Evolutionary conservation across 2,797 vertebrate genomes (phyloP), one percentile per base, ranked within the genome.

Genomic region (Gobio occitaniae): DNA sequence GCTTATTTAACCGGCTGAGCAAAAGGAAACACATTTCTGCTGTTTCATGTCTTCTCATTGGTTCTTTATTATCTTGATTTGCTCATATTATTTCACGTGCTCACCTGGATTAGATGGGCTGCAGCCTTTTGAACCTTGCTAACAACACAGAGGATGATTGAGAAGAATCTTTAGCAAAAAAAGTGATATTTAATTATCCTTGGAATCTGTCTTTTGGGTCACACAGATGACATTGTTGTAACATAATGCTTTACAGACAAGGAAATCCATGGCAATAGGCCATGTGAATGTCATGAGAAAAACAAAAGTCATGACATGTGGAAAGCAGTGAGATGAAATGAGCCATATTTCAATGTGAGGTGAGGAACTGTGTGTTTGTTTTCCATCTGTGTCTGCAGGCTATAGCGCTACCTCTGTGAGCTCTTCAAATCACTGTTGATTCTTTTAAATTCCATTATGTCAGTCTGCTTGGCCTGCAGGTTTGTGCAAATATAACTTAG

Each of bases 381-480:
- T 84, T 84, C 19, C 38, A 70, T 21, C 52, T 9, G 38, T 78
- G 52, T 70, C 83, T 78, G 65, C 52, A 78, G 83, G 83, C 83
- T 71, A 84, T 71, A 19, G 29, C 29, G 12, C 38, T 52, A 84
- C 65, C 75, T 84, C 66, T 84, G 66, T 70, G 66, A 69, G 75
- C 65, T 78, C 65, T 70, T 71, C 25, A 84, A 84, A 78, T 84
- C 83, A 78, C 75, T 36, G 75, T 78, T 70, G 75, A 78, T 84
- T 78, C 52, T 84, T 84, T 78, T 78, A 84, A 69, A 70, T 78
- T 84, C 75, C 52, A 84, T 84, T 70, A 84, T 71, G 65, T 61
- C 41, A 70, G 75, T 70, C 66, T 50, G 74, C 75, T 70, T 78
- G 83, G 83, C 83, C 83, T 78, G 83, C 50, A 78, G 83, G 75